A percentile compares a stretch with the other conserved stretches of the same genome.
Evolutionary conservation across 1,140 invertebrate genomes (phyloP).

Genomic region (Mamestra configurata): DNA sequence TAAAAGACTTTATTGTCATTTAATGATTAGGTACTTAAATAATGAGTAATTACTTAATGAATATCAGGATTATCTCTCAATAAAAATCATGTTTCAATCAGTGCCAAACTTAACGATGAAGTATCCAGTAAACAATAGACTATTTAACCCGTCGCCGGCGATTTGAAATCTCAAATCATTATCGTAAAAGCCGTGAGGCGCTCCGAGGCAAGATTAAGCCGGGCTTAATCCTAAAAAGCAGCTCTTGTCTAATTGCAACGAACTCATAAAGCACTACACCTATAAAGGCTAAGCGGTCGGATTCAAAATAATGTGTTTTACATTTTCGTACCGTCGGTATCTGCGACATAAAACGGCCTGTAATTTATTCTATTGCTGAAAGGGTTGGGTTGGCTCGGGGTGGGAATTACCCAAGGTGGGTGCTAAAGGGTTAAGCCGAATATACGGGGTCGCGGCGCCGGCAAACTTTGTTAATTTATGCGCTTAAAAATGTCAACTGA

Average conservation of each 20-base stretch:
- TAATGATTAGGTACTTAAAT: background rate
- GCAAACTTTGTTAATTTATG: slow-evolving; percentile 88
- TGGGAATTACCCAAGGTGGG: slow-evolving; percentile 88
- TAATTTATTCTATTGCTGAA: slow-evolving; percentile 88
- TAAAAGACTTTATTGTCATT: background rate
- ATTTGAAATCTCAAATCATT: slow-evolving; percentile 75
- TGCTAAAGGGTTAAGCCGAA: slow-evolving; percentile 87
- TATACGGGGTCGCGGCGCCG: slow-evolving; percentile 84
- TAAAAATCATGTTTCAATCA: slow-evolving; percentile 33
- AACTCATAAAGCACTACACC: slow-evolving; percentile 81
- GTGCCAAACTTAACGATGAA: slow-evolving; percentile 8
- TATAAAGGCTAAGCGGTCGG: slow-evolving; percentile 86
- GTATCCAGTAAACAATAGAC: slow-evolving; percentile 30
- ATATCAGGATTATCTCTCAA: too few species aligned
- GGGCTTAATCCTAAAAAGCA: slow-evolving; percentile 81
- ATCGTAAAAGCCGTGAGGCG: slow-evolving; percentile 70
- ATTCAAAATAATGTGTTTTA: slow-evolving; percentile 87
- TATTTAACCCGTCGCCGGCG: slow-evolving; percentile 54
- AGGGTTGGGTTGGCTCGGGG: slow-evolving; percentile 84
- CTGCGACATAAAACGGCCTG: slow-evolving; percentile 86
- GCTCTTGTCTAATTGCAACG: slow-evolving; percentile 82
- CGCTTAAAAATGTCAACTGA: slow-evolving; percentile 87
- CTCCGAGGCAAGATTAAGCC: slow-evolving; percentile 67
- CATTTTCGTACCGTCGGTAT: slow-evolving; percentile 86
- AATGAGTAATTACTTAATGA: too few species aligned